Evolutionary conservation across 2,797 vertebrate genomes (phyloP).

Genomic region (Neosalanx taihuensis): DNA sequence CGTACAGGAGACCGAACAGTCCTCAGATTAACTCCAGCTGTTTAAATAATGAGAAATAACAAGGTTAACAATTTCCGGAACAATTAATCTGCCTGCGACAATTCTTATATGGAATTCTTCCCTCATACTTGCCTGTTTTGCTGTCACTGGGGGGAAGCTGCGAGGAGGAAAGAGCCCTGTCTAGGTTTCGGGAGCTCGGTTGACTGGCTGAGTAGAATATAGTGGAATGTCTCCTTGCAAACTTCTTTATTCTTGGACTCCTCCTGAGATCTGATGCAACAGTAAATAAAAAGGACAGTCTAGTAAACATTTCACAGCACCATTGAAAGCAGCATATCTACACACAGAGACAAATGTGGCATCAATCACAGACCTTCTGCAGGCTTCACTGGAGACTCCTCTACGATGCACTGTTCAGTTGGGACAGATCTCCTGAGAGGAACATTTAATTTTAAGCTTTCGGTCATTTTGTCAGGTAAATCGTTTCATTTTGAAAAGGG

Average conservation of each 20-base stretch:
- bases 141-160: conserved; percentile 55
- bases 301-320: background rate
- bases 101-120: background rate
- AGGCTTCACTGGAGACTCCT: conserved; percentile 91
- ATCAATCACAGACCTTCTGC: conserved; percentile 68
- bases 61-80: background rate
- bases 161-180: conserved; percentile 64
- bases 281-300: background rate
- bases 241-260: conserved; percentile 87
- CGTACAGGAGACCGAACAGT: conserved; percentile 79
- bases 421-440: conserved; percentile 77
- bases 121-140: conserved; percentile 50
- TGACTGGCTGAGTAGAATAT: conserved; percentile 75
- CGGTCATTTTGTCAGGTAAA: background rate
- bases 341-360: background rate
- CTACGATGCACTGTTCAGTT: conserved; percentile 78
- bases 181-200: conserved; percentile 75
- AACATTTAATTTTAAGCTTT: background rate
- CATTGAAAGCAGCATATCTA: background rate
- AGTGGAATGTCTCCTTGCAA: conserved; percentile 75
- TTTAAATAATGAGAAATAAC: background rate
- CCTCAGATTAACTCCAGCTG: conserved; percentile 47
- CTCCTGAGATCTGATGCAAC: conserved; percentile 74
- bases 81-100: background rate
- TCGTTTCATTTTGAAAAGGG: background rate